Conservation (phyloP, 1,140 invertebrate species). For the Cylas formicarius region DNA sequence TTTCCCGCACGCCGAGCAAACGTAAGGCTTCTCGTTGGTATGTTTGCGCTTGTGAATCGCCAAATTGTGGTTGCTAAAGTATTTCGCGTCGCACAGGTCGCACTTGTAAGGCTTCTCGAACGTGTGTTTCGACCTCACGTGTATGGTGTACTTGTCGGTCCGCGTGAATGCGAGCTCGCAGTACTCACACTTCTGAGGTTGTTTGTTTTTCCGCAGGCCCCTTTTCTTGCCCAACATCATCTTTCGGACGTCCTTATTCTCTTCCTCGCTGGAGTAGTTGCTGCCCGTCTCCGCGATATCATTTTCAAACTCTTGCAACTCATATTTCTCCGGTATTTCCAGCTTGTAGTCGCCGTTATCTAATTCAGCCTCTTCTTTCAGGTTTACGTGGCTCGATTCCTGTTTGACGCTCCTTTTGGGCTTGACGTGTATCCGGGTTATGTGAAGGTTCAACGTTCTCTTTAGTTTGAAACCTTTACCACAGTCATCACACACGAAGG, state of each 20-base stretch:
- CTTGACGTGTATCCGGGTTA: slow-evolving; percentile 21
- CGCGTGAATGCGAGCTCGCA: slow-evolving; percentile 22
- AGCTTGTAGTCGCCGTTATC: too few species aligned
- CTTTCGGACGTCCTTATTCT: not conserved
- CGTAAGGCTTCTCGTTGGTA: slow-evolving; percentile 24
- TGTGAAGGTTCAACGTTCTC: slow-evolving; percentile 16
- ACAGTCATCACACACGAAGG: slow-evolving; percentile 20
- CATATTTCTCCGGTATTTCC: too few species aligned
- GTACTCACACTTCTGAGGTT: slow-evolving; percentile 18
- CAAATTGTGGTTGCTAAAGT: slow-evolving; percentile 18
- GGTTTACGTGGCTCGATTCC: not conserved
- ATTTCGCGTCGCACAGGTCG: slow-evolving; percentile 25
- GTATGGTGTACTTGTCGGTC: slow-evolving; percentile 16
- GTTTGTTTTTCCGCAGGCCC: slow-evolving; percentile 20
- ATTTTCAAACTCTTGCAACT: not conserved
- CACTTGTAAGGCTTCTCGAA: slow-evolving; percentile 29
- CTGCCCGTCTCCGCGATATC: not conserved
- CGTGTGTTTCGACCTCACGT: slow-evolving; percentile 25
- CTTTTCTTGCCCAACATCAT: slow-evolving; percentile 15
- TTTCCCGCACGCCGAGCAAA: slow-evolving; percentile 26
- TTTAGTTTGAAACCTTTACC: slow-evolving; percentile 19
- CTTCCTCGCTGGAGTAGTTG: slow-evolving; percentile 14
- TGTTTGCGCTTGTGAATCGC: slow-evolving; percentile 25
- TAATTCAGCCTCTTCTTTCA: not conserved
- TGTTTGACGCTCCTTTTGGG: slow-evolving; percentile 12